A percentile compares a stretch with the other conserved stretches of the same genome.
Conservation (phyloP, 2,888 invertebrate species). For the Chelonus formosanus region DNA sequence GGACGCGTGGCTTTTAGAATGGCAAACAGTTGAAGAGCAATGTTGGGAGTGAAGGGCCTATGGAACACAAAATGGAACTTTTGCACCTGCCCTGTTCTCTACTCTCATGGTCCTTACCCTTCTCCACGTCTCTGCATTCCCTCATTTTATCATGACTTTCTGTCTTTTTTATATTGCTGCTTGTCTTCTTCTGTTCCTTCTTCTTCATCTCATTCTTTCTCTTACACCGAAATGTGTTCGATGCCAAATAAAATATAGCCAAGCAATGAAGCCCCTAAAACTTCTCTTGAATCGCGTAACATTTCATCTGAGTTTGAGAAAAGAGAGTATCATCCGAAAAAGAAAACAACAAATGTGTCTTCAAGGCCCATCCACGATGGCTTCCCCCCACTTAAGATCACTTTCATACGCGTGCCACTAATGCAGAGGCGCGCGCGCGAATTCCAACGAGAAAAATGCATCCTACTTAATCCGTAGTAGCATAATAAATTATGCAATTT, state of each 20-base stretch:
- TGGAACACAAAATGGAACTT: constrained; percentile 57
- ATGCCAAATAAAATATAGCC: constrained; percentile 30
- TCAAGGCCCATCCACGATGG: background rate
- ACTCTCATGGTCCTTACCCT: constrained; percentile 18
- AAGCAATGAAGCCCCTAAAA: constrained; percentile 24
- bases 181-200: constrained; percentile 2
- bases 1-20: constrained; percentile 18
- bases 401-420: constrained; percentile 29
- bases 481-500: too few relatives aligned
- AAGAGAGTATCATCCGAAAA: background rate
- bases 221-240: constrained; percentile 11
- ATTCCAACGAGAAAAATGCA: background rate
- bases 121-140: constrained; percentile 28
- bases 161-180: background rate
- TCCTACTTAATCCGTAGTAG: too few relatives aligned
- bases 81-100: constrained; percentile 41
- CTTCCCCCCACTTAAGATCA: constrained; percentile 23
- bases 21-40: constrained; percentile 18
- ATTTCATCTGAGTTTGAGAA: background rate
- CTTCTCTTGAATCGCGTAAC: background rate
- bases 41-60: constrained; percentile 32
- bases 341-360: background rate
- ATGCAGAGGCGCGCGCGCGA: constrained; percentile 13
- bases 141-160: constrained; percentile 25
- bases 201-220: constrained; percentile 5